A percentile compares a stretch with the other conserved stretches of the same genome.
These are phyloP conservation scores for Stichopus chloronotus DNA, from an alignment of 35 echinoderm and acorn worm genomes.

Conservation along the genomic window DNA sequence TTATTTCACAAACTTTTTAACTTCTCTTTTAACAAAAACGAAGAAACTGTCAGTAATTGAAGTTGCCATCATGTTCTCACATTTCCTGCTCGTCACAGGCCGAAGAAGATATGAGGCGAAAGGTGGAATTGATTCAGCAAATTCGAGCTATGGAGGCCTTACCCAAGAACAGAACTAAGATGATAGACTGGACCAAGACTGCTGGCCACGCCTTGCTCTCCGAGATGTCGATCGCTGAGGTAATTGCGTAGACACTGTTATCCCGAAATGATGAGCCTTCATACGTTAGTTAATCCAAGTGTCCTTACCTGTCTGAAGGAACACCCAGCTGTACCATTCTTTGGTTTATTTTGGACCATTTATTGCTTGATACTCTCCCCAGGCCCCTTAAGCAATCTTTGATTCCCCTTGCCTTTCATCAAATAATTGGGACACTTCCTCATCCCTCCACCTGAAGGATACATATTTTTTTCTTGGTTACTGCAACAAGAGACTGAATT, in stretches of 20 bases:
- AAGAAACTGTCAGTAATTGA: no score
- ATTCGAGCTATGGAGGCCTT: slow-evolving; percentile 91
- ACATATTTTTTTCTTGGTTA: no score
- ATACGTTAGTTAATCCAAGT: not conserved
- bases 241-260: slow-evolving; percentile 1
- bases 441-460: no score
- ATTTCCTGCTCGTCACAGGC: slow-evolving; percentile 66
- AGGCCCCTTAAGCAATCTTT: no score
- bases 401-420: no score
- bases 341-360: not conserved
- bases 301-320: not conserved
- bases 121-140: slow-evolving; percentile 95
- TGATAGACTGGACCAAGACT: slow-evolving; percentile 88
- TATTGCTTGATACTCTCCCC: not conserved
- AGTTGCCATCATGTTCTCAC: not conserved
- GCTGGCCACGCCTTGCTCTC: slow-evolving; percentile 89
- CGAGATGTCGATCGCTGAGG: slow-evolving; percentile 99
- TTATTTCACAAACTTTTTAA: no score
- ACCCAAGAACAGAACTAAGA: slow-evolving; percentile 82
- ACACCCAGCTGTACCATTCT: not conserved
- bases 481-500: no score
- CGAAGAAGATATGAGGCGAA: slow-evolving; percentile 93
- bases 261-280: not conserved
- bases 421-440: no score
- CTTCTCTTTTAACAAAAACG: no score